Conservation (phyloP, 2,797 vertebrate genomes). For the Fistularia tabacaria region DNA sequence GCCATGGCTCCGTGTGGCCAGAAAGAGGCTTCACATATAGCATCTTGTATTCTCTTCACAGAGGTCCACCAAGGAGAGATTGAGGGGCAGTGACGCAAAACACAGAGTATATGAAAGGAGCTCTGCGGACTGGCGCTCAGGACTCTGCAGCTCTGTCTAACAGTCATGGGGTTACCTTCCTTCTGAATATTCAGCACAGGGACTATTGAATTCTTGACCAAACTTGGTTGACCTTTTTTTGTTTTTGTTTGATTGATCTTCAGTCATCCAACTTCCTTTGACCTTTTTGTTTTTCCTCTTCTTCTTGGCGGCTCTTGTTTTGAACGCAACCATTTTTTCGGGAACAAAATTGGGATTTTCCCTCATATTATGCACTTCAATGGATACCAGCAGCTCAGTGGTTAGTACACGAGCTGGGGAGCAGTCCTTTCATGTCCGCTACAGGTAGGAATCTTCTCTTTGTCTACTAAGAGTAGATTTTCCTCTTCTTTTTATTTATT, state of each 20-base stretch:
- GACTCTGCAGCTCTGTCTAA: constrained; percentile 45
- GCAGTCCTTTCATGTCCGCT: constrained; percentile 88
- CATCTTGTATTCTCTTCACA: constrained; percentile 96
- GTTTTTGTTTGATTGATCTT: constrained; percentile 5
- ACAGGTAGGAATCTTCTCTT: constrained; percentile 85
- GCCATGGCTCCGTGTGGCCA: constrained; percentile 71
- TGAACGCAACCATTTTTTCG: constrained; percentile 48
- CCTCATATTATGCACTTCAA: constrained; percentile 85
- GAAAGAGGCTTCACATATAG: constrained; percentile 83
- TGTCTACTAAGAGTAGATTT: constrained; percentile 11
- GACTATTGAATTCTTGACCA: constrained; percentile 19
- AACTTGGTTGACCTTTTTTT: constrained; percentile 16
- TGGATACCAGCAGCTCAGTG: constrained; percentile 82
- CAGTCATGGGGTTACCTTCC: constrained; percentile 28
- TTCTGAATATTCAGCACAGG: constrained; percentile 30
- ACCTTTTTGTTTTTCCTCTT: constrained; percentile 5
- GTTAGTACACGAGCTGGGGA: constrained; percentile 85
- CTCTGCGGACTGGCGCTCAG: constrained; percentile 67
- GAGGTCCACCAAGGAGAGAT: constrained; percentile 77
- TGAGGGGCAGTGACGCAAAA: constrained; percentile 65
- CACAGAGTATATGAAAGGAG: constrained; percentile 50
- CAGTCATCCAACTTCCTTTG: background rate
- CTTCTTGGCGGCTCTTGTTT: constrained; percentile 20
- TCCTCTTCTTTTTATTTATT: too few relatives aligned
- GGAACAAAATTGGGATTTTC: constrained; percentile 64